These are phyloP conservation scores for Tamandua tetradactyla DNA, from an alignment of 2,797 vertebrate species.

Conservation along the genomic window DNA sequence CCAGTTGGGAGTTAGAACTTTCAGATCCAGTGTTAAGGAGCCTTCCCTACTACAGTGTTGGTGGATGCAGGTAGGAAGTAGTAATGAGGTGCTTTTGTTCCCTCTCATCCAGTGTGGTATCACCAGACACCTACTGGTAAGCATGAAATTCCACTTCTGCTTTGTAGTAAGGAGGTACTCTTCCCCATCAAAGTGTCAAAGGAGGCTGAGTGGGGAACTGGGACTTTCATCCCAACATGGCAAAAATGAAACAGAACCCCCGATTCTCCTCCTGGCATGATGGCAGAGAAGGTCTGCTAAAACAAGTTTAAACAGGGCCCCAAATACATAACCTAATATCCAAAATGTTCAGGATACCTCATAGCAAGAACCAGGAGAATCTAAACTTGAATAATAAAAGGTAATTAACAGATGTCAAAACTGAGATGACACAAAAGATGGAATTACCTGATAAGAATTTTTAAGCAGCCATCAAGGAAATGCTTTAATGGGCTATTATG, in stretches of 20 bases:
- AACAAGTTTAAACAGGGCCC: not conserved
- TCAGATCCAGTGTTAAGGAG: not conserved
- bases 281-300: not conserved
- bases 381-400: not conserved
- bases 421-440: not conserved
- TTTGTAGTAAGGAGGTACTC: not conserved
- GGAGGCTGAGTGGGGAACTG: not conserved
- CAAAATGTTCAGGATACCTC: not conserved
- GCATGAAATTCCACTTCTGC: not conserved
- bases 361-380: not conserved
- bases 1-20: not conserved
- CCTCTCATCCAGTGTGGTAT: not conserved
- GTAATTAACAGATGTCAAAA: not conserved
- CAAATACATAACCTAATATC: not conserved
- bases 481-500: not conserved
- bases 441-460: slow-evolving; percentile 10
- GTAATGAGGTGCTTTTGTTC: not conserved
- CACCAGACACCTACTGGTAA: not conserved
- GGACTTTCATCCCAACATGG: not conserved
- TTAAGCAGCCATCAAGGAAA: not conserved
- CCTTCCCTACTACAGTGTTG: not conserved
- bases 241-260: no score
- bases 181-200: not conserved
- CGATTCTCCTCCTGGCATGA: no score
- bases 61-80: not conserved